Conservation (phyloP, 2,797 vertebrate species). For the Gorsachius magnificus region DNA sequence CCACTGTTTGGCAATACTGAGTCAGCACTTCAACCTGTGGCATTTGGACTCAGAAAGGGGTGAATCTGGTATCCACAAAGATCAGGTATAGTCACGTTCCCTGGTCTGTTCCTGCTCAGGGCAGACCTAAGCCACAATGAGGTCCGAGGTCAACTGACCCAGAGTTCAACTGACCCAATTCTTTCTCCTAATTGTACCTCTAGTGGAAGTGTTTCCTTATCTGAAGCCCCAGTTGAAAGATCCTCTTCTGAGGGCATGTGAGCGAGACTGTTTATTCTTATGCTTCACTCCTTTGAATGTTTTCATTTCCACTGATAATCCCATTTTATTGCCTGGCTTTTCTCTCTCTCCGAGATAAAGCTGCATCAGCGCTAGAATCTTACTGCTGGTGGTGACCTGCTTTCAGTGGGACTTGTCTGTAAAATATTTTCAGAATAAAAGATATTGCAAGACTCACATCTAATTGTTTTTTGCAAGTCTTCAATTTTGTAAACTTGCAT, state of each 20-base stretch:
- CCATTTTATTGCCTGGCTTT: neutral
- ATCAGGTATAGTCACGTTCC: neutral
- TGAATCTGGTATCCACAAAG: neutral
- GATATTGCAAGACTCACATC: neutral
- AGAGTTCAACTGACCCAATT: neutral
- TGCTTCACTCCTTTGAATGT: neutral
- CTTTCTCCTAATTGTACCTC: neutral
- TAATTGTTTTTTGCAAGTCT: neutral
- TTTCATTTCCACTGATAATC: constrained; percentile 41
- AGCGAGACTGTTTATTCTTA: constrained; percentile 11
- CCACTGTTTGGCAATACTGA: neutral
- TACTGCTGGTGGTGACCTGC: neutral
- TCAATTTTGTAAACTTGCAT: neutral
- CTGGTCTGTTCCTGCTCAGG: neutral
- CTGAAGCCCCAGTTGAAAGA: neutral
- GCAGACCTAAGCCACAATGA: neutral
- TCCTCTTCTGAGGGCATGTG: neutral
- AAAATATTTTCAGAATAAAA: neutral
- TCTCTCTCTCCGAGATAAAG: neutral
- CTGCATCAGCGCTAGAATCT: neutral
- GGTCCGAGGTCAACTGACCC: neutral
- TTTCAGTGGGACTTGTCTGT: neutral
- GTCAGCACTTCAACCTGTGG: neutral
- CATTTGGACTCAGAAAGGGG: neutral
- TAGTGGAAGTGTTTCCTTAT: neutral